Evolutionary conservation across 1,140 invertebrate species (phyloP).

Genomic region (Gonatopus flavifemur): DNA sequence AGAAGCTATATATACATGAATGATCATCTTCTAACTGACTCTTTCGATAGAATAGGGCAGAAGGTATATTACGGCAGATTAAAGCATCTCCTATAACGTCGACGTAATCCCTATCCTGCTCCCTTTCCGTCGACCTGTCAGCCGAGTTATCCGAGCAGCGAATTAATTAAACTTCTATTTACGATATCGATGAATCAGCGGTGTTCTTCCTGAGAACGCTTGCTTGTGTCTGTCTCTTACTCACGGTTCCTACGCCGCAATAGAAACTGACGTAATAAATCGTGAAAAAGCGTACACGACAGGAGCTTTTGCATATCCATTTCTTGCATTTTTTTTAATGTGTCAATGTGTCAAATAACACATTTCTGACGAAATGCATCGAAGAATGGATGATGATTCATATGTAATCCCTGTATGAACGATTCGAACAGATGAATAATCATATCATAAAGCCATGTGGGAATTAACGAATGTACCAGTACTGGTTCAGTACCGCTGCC

Average conservation of each 20-base stretch:
- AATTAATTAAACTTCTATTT: slow-evolving; percentile 59
- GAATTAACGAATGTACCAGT: too few relatives aligned
- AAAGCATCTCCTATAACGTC: slow-evolving; percentile 40
- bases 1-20: too few relatives aligned
- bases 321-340: too few relatives aligned
- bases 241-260: too few relatives aligned
- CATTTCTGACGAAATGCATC: too few relatives aligned
- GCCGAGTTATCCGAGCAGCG: slow-evolving; percentile 51
- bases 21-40: slow-evolving; percentile 13
- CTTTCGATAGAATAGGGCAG: slow-evolving; percentile 16
- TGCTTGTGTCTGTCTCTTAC: slow-evolving; percentile 1
- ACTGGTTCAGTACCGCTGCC: too few relatives aligned
- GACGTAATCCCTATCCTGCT: slow-evolving; percentile 38
- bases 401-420: too few relatives aligned
- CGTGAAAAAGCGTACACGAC: slow-evolving; percentile 44
- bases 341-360: too few relatives aligned
- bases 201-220: slow-evolving; percentile 27
- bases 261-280: slow-evolving; percentile 41
- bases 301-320: too few relatives aligned
- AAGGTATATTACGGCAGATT: slow-evolving; percentile 39
- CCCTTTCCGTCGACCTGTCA: slow-evolving; percentile 45
- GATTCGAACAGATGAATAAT: too few relatives aligned
- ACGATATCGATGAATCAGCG: slow-evolving; percentile 57
- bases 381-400: too few relatives aligned
- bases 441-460: too few relatives aligned